Evolutionary conservation across 2,888 invertebrate genomes (phyloP), one percentile per base, ranked within the genome.

Genomic region (Agapostemon virescens): DNA sequence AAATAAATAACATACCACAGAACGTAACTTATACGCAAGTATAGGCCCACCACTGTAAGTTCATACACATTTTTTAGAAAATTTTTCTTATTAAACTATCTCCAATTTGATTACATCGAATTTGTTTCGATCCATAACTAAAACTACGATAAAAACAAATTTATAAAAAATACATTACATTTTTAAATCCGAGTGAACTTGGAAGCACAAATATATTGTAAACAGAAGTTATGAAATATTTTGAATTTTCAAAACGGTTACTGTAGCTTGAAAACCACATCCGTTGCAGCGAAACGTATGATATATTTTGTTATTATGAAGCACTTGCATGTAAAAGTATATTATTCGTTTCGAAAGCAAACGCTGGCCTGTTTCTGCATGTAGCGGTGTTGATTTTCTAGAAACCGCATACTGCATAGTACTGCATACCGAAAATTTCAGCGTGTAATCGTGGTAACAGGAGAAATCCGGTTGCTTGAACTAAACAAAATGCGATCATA

Each of bases 401-500:
- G n/a, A 36, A 33, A 38, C 20, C 15, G 55, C 15, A 7, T 23
- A 20, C 45, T 17, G 40, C 40, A 40, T 17, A n/a, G n/a, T n/a
- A 49, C 17, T 23, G 55, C 23, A 7, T 30, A 23, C 23, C 23
- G 55, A 40, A 71, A 72, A 45, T 30, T 36, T 6, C n/a, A 23
- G 20, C 73, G 33, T 30, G 13, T 38, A 40, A 73, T 78, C 63
- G 45, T 45, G 72, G 36, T 64, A 72, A 78, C 30, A 49, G n/a
- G 45, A 38, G 55, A 64, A 42, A 68, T 40, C 49, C 36, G 45
- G 26, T 3, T 26, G 40, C 49, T 40, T 30, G 63, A 68, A 64
- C 74, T 69, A 64, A 79, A 70, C 66, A 70, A 77, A 84, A 82
- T 72, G 61, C 79, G 83, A 84, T 84, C 74, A 77, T 81, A 86